phyloP scores from a whole-genome alignment of 2,797 vertebrate species.

The Peromyscus eremicus region DNA sequence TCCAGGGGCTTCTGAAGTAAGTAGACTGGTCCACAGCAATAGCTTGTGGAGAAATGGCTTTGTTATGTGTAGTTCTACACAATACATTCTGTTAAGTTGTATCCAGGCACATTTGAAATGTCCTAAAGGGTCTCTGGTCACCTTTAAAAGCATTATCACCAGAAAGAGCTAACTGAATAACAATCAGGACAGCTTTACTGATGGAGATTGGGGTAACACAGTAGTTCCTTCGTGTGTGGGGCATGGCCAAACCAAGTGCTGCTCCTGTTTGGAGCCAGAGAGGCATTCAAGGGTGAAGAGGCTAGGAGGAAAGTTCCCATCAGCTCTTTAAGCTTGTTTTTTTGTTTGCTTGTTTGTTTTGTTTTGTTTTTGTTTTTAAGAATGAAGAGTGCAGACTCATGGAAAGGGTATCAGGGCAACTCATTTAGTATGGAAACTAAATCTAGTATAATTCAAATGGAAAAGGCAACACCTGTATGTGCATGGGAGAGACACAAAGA shows the following conservation, averaged over 20 bases:
- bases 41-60: constrained; percentile 59
- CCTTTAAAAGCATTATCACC: constrained; percentile 46
- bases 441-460: constrained; percentile 16
- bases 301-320: neutral
- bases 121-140: constrained; percentile 41
- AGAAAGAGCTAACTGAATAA: neutral
- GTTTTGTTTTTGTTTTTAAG: constrained; percentile 19
- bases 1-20: constrained; percentile 73
- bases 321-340: neutral
- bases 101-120: constrained; percentile 57
- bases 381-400: neutral
- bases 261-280: constrained; percentile 6
- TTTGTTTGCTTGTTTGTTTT: neutral
- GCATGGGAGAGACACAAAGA: neutral
- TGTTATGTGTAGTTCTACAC: constrained; percentile 52
- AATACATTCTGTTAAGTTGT: constrained; percentile 40
- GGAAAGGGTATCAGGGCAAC: neutral
- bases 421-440: neutral
- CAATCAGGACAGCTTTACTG: neutral
- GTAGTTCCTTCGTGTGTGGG: neutral
- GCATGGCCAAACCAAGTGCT: neutral
- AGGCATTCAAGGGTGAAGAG: neutral
- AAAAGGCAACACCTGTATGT: neutral
- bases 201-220: neutral
- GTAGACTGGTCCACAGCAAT: constrained; percentile 57